These are phyloP conservation scores for Astur gentilis DNA, from an alignment of 2,113 vertebrate genomes.

Conservation along the genomic window DNA sequence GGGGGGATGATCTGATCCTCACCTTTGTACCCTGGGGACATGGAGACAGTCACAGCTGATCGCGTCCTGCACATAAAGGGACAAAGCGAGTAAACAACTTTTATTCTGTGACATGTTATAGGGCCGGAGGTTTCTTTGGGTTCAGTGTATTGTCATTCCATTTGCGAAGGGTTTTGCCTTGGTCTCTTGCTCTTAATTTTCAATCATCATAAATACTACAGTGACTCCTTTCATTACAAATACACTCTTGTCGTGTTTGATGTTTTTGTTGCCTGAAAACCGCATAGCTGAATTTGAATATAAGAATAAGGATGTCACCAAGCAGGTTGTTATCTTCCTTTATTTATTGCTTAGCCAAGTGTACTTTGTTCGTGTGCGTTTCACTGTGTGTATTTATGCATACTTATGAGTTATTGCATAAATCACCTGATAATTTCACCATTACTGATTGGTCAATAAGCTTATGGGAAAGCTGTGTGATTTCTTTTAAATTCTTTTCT, in stretches of 20 bases:
- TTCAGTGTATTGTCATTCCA: not conserved
- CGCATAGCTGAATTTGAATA: not conserved
- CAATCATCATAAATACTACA: not conserved
- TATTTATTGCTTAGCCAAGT: not conserved
- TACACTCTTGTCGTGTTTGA: not conserved
- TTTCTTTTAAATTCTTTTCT: not conserved
- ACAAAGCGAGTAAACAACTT: not conserved
- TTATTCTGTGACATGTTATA: not conserved
- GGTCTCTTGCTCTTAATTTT: not conserved
- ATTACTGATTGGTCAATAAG: not conserved
- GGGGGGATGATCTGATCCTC: not conserved
- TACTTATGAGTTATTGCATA: not conserved
- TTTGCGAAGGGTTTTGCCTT: not conserved
- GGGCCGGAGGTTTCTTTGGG: not conserved
- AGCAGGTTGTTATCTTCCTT: not conserved
- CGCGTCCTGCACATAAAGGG: accelerated
- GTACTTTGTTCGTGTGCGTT: not conserved
- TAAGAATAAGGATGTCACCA: not conserved
- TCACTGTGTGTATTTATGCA: not conserved
- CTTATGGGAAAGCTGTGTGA: not conserved
- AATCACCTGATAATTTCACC: not conserved
- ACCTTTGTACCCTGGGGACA: too few relatives aligned
- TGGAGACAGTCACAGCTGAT: not conserved
- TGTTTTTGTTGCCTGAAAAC: not conserved
- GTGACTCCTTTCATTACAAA: not conserved